A percentile compares a stretch with the other conserved stretches of the same genome.
Conservation (phyloP, 2,797 vertebrate genomes). For the Hephaestus fuliginosus region DNA sequence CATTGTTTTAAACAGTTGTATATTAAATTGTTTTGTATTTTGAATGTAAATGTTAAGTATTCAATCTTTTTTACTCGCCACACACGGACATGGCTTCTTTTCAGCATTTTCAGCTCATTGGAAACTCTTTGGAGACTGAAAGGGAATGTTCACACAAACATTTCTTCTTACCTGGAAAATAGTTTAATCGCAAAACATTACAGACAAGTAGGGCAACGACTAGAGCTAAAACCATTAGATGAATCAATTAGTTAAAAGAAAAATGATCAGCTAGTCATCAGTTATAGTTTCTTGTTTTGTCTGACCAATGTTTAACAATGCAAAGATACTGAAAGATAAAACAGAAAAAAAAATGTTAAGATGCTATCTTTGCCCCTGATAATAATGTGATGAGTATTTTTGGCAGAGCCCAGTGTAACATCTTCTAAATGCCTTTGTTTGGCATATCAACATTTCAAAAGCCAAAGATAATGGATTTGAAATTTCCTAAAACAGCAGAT, state of each 20-base stretch:
- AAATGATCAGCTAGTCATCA: background rate
- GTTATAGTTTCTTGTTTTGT: too few species aligned
- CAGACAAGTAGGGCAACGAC: background rate
- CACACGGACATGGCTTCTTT: background rate
- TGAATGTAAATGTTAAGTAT: constrained; percentile 65
- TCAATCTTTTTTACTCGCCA: constrained; percentile 5
- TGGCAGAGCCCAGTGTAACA: background rate
- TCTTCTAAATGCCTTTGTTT: background rate
- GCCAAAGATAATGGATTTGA: background rate
- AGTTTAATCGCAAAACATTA: background rate
- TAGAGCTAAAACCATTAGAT: background rate
- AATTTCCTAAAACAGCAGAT: background rate
- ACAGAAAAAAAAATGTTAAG: too few species aligned
- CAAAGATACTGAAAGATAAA: too few species aligned
- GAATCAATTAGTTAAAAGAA: background rate
- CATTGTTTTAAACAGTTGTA: constrained; percentile 87
- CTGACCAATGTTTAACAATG: too few species aligned
- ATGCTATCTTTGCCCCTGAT: too few species aligned
- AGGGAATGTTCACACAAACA: background rate
- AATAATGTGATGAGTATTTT: too few species aligned
- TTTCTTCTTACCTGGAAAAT: background rate
- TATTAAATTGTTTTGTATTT: constrained; percentile 90
- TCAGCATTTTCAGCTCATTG: background rate
- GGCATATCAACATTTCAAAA: background rate
- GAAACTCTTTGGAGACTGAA: background rate